Evolutionary conservation across 1,140 invertebrate species (phyloP).

Genomic region (Papilio machaon): DNA sequence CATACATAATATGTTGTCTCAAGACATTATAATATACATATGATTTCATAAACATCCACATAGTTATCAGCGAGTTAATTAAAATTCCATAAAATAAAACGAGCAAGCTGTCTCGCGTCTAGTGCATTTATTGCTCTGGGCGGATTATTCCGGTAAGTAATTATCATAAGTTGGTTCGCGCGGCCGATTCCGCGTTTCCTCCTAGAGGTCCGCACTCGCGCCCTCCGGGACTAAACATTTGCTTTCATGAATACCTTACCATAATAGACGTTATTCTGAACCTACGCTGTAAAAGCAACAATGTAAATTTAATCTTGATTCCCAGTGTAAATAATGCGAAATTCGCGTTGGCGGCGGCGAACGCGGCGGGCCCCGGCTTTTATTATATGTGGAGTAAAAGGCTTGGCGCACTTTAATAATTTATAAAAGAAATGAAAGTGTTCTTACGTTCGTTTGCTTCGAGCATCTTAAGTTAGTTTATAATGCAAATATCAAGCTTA

Average conservation of each 20-base stretch:
- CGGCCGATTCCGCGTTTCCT: slow-evolving; percentile 62
- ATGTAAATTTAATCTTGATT: slow-evolving; percentile 78
- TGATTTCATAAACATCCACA: neutral
- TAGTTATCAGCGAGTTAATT: slow-evolving; percentile 22
- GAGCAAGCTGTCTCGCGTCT: slow-evolving; percentile 16
- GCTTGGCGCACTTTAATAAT: slow-evolving; percentile 29
- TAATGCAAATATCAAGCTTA: slow-evolving; percentile 25
- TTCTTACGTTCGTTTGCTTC: slow-evolving; percentile 25
- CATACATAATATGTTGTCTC: neutral
- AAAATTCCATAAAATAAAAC: slow-evolving; percentile 29
- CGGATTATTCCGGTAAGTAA: slow-evolving; percentile 68
- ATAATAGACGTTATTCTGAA: slow-evolving; percentile 65
- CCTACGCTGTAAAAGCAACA: slow-evolving; percentile 70
- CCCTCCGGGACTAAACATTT: slow-evolving; percentile 72
- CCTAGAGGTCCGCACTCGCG: slow-evolving; percentile 55
- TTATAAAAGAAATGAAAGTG: slow-evolving; percentile 37
- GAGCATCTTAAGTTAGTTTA: slow-evolving; percentile 14
- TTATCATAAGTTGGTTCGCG: slow-evolving; percentile 72
- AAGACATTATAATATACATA: neutral
- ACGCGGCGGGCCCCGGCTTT: slow-evolving; percentile 40
- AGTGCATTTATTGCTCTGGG: slow-evolving; percentile 49
- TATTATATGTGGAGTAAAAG: slow-evolving; percentile 40
- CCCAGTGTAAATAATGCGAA: slow-evolving; percentile 63
- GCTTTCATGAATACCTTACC: slow-evolving; percentile 79
- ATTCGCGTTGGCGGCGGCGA: slow-evolving; percentile 46